Evolutionary conservation across 2,113 vertebrate genomes (phyloP).

Genomic region (Promerops cafer): DNA sequence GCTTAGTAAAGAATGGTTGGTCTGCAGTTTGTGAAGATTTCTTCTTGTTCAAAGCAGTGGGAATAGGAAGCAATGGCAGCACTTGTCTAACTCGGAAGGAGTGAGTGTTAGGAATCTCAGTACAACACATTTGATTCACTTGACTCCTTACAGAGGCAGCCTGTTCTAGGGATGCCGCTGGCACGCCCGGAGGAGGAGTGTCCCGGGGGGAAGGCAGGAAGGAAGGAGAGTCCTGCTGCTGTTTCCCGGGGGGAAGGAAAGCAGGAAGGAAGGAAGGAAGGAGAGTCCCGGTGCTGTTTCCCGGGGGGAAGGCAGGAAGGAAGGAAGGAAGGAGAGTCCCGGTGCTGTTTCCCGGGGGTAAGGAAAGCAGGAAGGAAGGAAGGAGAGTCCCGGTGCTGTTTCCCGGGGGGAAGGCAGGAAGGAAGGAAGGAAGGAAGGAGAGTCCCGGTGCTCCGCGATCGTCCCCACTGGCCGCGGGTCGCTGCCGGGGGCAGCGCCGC

Average conservation of each 20-base stretch:
- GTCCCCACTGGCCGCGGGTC: neutral
- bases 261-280: no score
- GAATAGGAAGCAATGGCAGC: neutral
- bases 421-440: no score
- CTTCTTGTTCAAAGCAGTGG: neutral
- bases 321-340: no score
- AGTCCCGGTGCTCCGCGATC: neutral
- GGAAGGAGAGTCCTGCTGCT: neutral
- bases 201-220: neutral
- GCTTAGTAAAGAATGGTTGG: neutral
- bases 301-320: neutral
- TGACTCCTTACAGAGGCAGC: neutral
- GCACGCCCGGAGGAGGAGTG: neutral
- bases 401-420: neutral
- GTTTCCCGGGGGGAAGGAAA: neutral
- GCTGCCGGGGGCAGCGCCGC: neutral
- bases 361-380: neutral
- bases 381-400: neutral
- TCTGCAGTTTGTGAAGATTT: neutral
- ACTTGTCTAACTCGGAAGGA: fast-evolving
- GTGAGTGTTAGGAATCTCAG: neutral
- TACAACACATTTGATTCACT: neutral
- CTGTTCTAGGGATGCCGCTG: neutral
- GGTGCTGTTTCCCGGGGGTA: neutral
- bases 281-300: neutral